These are phyloP conservation scores for Equus przewalskii DNA, from an alignment of 2,113 vertebrate species.

Conservation along the genomic window DNA sequence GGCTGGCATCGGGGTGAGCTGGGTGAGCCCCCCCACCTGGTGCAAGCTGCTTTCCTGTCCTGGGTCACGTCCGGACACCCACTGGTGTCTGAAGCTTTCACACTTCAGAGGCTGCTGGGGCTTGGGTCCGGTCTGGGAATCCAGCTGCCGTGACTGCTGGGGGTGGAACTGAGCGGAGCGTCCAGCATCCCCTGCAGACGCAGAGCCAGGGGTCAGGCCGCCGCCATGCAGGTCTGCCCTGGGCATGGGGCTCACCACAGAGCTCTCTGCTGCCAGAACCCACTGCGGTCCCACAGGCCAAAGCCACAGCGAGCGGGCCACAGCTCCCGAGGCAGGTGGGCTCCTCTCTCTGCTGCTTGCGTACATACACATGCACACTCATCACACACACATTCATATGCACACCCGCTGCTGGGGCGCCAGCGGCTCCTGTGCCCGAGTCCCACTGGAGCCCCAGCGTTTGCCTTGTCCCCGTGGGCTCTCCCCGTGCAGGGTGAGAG, in stretches of 20 bases:
- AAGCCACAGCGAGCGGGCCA: rapidly evolving
- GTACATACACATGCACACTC: background rate
- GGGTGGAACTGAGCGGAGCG: no score
- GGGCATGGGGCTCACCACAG: no score
- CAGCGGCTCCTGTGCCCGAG: no score
- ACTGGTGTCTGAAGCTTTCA: background rate
- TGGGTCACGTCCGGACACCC: rapidly evolving
- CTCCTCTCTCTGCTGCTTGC: background rate
- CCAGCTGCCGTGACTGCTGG: no score
- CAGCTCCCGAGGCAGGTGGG: background rate
- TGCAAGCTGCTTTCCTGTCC: rapidly evolving
- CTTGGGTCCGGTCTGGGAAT: background rate
- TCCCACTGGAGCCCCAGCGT: no score
- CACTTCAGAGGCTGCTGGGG: background rate
- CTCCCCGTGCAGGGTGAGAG: no score
- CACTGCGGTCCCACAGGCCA: background rate
- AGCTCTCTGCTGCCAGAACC: no score
- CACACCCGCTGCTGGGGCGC: background rate
- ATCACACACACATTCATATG: background rate
- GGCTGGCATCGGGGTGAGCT: background rate
- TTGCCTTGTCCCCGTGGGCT: no score
- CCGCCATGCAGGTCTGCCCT: no score
- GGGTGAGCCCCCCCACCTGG: background rate
- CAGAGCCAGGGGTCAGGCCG: no score
- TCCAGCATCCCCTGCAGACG: no score